These are phyloP conservation scores for Peribatodes rhomboidaria DNA, from an alignment of 2,888 invertebrate genomes.

Conservation along the genomic window DNA sequence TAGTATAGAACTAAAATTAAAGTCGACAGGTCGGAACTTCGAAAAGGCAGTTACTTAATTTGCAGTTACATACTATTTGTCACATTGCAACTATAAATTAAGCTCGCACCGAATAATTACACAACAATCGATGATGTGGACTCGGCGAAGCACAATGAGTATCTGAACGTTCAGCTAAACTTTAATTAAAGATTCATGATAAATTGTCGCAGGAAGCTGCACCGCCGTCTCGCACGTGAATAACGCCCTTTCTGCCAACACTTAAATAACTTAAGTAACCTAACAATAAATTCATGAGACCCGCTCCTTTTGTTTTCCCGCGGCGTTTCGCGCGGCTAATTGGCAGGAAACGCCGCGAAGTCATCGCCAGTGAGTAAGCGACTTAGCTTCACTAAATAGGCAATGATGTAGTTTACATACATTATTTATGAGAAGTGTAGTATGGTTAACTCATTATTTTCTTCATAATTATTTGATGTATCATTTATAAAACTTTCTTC, in stretches of 20 bases:
- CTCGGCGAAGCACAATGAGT: conserved; percentile 72
- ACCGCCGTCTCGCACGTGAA: conserved; percentile 81
- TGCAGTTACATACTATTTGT: background rate
- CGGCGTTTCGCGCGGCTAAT: conserved; percentile 76
- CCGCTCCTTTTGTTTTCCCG: conserved; percentile 74
- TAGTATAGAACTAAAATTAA: no score
- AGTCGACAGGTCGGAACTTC: no score
- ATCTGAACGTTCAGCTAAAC: conserved; percentile 78
- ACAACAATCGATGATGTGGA: conserved; percentile 54
- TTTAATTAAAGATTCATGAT: conserved; percentile 87
- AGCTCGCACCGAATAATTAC: conserved; percentile 39
- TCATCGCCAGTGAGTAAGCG: conserved; percentile 71
- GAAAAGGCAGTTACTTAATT: background rate
- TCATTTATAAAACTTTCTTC: no score
- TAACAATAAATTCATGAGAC: conserved; percentile 82
- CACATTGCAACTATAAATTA: conserved; percentile 26
- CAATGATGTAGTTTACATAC: conserved; percentile 23
- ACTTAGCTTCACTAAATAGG: conserved; percentile 46
- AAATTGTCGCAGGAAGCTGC: conserved; percentile 85
- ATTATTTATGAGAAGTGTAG: conserved; percentile 2
- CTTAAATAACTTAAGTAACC: conserved; percentile 83
- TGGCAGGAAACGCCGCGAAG: conserved; percentile 79
- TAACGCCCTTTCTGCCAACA: conserved; percentile 75
- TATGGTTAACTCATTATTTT: conserved; percentile 19
- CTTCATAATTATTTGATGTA: conserved; percentile 13